Percentiles rank a stretch among this genome's conserved stretches.
Conservation (phyloP, 1,140 invertebrate genomes). For the Tetramorium parvispinum region DNA sequence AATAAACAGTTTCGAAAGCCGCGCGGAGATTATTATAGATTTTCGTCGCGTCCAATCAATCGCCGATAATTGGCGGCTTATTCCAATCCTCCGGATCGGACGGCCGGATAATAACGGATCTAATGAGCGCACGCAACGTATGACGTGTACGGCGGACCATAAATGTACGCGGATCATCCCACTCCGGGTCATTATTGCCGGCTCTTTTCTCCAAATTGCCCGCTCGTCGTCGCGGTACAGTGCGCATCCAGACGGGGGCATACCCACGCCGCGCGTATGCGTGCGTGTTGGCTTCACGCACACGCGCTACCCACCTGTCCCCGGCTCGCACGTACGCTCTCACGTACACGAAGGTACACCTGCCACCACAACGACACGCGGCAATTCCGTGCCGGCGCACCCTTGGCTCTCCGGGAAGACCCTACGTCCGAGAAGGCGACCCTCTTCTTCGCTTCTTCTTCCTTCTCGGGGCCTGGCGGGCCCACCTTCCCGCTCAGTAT, state of each 20-base stretch:
- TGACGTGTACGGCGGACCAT: constrained; percentile 32
- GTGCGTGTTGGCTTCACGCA: constrained; percentile 35
- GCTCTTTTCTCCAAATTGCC: constrained; percentile 63
- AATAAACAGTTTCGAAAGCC: background rate
- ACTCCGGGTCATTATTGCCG: background rate
- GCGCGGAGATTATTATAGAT: background rate
- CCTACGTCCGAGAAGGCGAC: constrained; percentile 74
- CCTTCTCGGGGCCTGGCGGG: constrained; percentile 69
- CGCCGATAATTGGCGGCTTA: constrained; percentile 10
- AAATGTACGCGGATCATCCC: constrained; percentile 45
- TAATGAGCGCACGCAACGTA: constrained; percentile 22
- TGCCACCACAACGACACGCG: constrained; percentile 59
- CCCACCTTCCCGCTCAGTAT: constrained; percentile 76
- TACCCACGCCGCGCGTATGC: constrained; percentile 58
- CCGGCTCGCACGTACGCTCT: constrained; percentile 9
- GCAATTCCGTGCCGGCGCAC: constrained; percentile 75
- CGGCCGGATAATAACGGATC: background rate
- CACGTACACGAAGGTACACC: constrained; percentile 66
- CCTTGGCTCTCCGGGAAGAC: constrained; percentile 76
- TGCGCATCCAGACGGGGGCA: constrained; percentile 49
- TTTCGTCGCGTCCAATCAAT: background rate
- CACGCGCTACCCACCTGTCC: constrained; percentile 64
- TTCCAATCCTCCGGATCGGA: background rate
- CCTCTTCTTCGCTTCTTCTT: constrained; percentile 74
- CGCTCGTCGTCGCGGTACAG: constrained; percentile 50